Percentiles rank a stretch among this genome's conserved stretches.
Evolutionary conservation across 1,140 invertebrate species (phyloP).

Genomic region (Procambarus clarkii): DNA sequence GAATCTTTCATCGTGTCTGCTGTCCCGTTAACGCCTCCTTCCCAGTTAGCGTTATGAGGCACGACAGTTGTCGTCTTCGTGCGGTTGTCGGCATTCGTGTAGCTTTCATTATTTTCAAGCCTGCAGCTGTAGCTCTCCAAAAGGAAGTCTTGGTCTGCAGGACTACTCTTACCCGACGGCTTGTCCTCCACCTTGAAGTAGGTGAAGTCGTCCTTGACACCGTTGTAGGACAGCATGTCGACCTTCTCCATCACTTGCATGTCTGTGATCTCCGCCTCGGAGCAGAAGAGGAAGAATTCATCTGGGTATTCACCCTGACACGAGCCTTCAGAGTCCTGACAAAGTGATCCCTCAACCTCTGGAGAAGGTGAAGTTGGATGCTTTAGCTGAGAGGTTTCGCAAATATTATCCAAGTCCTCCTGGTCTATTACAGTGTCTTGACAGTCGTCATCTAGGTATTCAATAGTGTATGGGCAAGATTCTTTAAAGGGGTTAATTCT

Average conservation of each 20-base stretch:
- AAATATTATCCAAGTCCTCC: background rate
- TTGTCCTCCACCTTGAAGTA: constrained; percentile 58
- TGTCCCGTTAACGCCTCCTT: background rate
- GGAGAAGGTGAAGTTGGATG: background rate
- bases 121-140: constrained; percentile 35
- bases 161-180: constrained; percentile 16
- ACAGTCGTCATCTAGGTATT: background rate
- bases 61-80: background rate
- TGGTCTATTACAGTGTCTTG: background rate
- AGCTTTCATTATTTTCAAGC: background rate
- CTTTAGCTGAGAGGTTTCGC: background rate
- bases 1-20: background rate
- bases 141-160: constrained; percentile 48
- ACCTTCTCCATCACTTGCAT: constrained; percentile 58
- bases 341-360: background rate
- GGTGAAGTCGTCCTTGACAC: constrained; percentile 31
- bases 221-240: constrained; percentile 37
- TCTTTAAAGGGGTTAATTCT: background rate
- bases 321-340: background rate
- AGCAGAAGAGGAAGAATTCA: constrained; percentile 61
- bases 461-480: background rate
- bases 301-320: constrained; percentile 33
- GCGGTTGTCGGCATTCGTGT: constrained; percentile 1
- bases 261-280: constrained; percentile 54
- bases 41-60: background rate